phyloP scores from a whole-genome alignment of 2,113 vertebrate species.

The Ciconia boyciana region DNA sequence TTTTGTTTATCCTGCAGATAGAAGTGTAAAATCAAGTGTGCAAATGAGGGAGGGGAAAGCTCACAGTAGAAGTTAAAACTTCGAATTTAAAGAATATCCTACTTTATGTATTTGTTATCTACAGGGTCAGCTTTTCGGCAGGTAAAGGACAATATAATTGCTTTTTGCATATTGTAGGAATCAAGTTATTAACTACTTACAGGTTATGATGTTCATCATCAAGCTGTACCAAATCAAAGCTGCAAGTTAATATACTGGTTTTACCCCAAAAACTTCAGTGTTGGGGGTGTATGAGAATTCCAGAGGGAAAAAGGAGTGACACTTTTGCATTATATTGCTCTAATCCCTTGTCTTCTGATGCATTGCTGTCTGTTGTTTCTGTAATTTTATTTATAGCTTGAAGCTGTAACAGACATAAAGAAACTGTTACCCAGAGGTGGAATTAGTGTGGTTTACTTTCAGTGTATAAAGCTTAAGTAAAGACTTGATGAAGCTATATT shows the following conservation, averaged over 20 bases:
- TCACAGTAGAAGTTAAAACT: neutral
- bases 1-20: neutral
- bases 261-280: neutral
- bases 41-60: neutral
- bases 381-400: neutral
- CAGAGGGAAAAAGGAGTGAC: neutral
- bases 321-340: neutral
- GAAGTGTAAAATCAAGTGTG: neutral
- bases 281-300: neutral
- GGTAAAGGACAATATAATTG: neutral
- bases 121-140: neutral
- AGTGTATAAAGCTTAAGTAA: neutral
- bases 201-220: neutral
- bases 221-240: neutral
- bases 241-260: neutral
- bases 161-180: neutral
- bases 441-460: neutral
- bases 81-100: neutral
- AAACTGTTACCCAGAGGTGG: neutral
- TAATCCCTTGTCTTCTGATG: neutral
- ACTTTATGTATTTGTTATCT: neutral
- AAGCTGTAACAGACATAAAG: neutral
- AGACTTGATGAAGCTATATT: neutral
- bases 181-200: neutral
- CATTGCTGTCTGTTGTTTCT: neutral